Conservation (phyloP, 2,113 vertebrate genomes). For the Rhinogobius similis region DNA sequence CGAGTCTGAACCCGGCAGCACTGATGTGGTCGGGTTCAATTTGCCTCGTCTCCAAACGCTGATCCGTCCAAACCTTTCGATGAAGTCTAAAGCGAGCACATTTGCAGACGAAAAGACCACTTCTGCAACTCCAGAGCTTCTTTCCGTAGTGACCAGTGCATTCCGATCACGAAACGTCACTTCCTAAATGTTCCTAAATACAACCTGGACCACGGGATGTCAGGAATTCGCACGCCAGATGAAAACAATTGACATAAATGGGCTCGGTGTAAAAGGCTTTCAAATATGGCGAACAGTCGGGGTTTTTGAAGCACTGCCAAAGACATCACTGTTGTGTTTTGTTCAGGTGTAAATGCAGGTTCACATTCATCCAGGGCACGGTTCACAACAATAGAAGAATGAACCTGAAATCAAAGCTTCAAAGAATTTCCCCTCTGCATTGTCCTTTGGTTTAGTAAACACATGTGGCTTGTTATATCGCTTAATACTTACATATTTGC, state of each 20-base stretch:
- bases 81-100: not conserved
- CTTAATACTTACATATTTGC: too few relatives aligned
- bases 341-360: not conserved
- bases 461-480: not conserved
- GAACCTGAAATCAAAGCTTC: not conserved
- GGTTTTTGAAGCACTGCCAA: not conserved
- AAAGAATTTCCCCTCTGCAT: not conserved
- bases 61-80: too few relatives aligned
- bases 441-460: not conserved
- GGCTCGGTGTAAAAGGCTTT: not conserved
- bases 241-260: conserved; percentile 32
- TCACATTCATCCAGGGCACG: too few relatives aligned
- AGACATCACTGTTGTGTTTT: not conserved
- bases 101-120: not conserved
- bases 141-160: conserved; percentile 20
- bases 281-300: not conserved
- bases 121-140: not conserved
- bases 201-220: conserved; percentile 29
- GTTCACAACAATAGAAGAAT: not conserved
- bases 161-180: conserved; percentile 54
- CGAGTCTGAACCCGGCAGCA: not conserved
- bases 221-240: conserved; percentile 16
- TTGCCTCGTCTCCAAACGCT: conserved; percentile 3
- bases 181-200: conserved; percentile 37
- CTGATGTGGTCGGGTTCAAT: conserved; percentile 14